Conservation (phyloP, 2,888 invertebrate genomes). For the Trissolcus japonicus region DNA sequence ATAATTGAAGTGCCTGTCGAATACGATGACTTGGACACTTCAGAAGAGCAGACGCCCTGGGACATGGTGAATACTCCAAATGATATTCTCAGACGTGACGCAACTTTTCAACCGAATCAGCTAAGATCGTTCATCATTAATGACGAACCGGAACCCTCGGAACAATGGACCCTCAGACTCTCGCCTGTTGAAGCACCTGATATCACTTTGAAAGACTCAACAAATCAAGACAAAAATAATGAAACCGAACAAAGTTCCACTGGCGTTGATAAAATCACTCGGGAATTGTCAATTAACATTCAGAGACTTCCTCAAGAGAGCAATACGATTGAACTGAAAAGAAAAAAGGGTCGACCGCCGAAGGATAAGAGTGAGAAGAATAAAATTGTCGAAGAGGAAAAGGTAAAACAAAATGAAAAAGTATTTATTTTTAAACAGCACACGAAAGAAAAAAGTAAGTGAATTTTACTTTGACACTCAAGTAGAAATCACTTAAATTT, state of each 20-base stretch:
- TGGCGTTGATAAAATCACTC: too few species aligned
- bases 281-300: neutral
- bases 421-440: neutral
- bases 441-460: too few species aligned
- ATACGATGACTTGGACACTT: slow-evolving; percentile 70
- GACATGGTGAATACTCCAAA: slow-evolving; percentile 68
- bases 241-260: neutral
- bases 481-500: too few species aligned
- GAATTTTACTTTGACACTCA: too few species aligned
- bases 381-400: slow-evolving; percentile 8
- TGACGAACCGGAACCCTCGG: neutral
- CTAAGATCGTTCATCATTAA: slow-evolving; percentile 42
- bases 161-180: neutral
- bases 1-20: slow-evolving; percentile 73
- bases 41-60: slow-evolving; percentile 66
- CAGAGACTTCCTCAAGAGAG: neutral
- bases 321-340: neutral
- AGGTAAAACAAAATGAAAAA: neutral
- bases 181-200: neutral
- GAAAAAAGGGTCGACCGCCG: slow-evolving; percentile 15
- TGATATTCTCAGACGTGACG: slow-evolving; percentile 64
- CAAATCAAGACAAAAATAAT: neutral
- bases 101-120: slow-evolving; percentile 46
- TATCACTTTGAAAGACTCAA: neutral
- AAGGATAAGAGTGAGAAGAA: slow-evolving; percentile 26